Base-by-base conservation (phyloP, 2,888 invertebrate genomes). In the Plebejus argus region DNA sequence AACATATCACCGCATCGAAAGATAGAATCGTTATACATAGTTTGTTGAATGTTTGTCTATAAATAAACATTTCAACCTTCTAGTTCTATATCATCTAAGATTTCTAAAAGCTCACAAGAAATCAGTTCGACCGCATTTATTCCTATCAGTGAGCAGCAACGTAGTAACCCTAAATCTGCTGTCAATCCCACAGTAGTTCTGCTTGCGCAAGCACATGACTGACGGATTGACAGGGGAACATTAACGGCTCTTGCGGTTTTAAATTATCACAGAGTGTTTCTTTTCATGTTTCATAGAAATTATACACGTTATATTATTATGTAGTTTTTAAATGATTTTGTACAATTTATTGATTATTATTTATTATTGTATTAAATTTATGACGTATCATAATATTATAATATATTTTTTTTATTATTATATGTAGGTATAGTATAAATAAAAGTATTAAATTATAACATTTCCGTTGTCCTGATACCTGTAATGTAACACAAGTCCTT, bases 231-330 rank as follows among this genome's bases (percentile, higher is more conserved):
- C 66, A 66, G 66, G 66, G 7, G 66, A 66, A 66, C 66, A 66
- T 66, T 66, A 33, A 33, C 66, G 66, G 66, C 66, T 66, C 66
- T 66, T 66, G 28, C 15, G 66, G 28, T 66, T 66, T 66, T 12
- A 66, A 66, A 66, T 66, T 66, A 33, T 66, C 1, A 15, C 66
- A 33, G 15, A 83, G 28, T 66, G 28, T 89, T 89, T 87, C 88
- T 87, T 88, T 89, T 87, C 86, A 87, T 88, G 90, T 89, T 87
- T 87, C 84, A 85, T 88, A 66, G 23, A 61, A 23, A 66, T 23
- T 66, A 18, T 2, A 56, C 33, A 53, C 28, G 28, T 20, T 58
- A n/a, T 23, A 23, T 12, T 61, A 23, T 10, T 61, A 23, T 23
- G 10, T 58, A 8, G 8, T 20, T 58, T 58, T 3, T 58, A 18